Evolutionary conservation across 2,113 vertebrate genomes (phyloP).

Genomic region (Chascanopsetta lugubris): DNA sequence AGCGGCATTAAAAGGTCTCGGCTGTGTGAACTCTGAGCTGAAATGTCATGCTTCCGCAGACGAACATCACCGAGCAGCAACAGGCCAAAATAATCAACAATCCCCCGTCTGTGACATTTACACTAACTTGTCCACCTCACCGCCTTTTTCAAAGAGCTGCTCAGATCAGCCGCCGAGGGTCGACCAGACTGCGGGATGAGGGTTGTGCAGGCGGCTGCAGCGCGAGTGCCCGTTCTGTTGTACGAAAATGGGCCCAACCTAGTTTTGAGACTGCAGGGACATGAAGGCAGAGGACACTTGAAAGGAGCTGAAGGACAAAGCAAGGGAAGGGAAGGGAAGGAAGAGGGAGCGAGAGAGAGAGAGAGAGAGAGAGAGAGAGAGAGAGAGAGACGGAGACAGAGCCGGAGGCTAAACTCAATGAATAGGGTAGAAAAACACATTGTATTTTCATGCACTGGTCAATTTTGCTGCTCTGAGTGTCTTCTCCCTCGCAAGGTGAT

Average conservation of each 20-base stretch:
- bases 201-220: too few relatives aligned
- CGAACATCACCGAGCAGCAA: constrained; percentile 36
- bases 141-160: constrained; percentile 7
- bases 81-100: constrained; percentile 34
- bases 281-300: constrained; percentile 68
- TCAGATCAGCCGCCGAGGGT: constrained; percentile 38
- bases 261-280: constrained; percentile 73
- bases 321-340: constrained; percentile 27
- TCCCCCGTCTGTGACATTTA: constrained; percentile 33
- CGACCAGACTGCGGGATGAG: constrained; percentile 36
- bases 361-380: too few relatives aligned
- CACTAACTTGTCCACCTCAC: constrained; percentile 5
- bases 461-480: neutral
- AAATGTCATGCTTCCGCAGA: constrained; percentile 65
- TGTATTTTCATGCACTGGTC: constrained; percentile 3
- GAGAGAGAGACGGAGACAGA: too few relatives aligned
- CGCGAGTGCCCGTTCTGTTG: constrained; percentile 24
- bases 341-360: too few relatives aligned
- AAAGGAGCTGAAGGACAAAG: constrained; percentile 74
- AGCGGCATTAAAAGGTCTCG: constrained; percentile 67
- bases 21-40: constrained; percentile 56
- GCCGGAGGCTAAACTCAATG: constrained; percentile 49
- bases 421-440: neutral
- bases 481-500: neutral
- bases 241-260: constrained; percentile 75